Evolutionary conservation across 2,888 invertebrate species (phyloP), one percentile per base, ranked within the genome.

Genomic region (Schizaphis graminum): DNA sequence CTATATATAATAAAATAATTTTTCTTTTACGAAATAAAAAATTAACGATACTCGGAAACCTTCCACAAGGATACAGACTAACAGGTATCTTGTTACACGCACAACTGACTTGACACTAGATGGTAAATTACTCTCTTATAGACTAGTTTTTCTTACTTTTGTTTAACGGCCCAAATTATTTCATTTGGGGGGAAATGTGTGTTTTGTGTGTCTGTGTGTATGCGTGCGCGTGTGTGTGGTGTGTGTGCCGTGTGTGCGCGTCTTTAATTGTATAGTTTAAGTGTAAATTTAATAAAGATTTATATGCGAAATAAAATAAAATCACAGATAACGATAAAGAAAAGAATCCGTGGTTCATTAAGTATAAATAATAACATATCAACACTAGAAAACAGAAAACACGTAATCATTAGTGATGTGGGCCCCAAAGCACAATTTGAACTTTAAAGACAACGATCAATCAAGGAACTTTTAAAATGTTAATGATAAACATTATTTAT

Each of bases 131-230:
- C 86, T 94, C 91, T 90, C 90, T 85, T 94, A 91, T 86, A 87
- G 94, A 94, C 94, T 87, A 94, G 94, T 94, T 94, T 91, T 94
- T 91, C 94, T 94, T 94, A 93, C 85, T 89, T 93, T 93, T 93
- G 86, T 91, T 91, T 91, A 91, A 90, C 90, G 94, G 85, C 86
- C 90, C 90, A 90, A 94, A 94, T 94, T 86, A 86, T 94, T 94
- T 91, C 86, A 86, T 94, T 94, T 94, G 86, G 94, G 94, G 94
- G 93, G 94, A 86, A 94, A 94, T 77, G 90, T 86, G 56, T 87
- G n/a, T 57, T 28, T 35, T 49, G 47, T 35, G 49, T 53, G 87
- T n/a, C 35, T 13, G 87, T 57, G 41, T 86, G 8, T 86, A 13
- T 49, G 87, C 21, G 61, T 16, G 87, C 10, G 87, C 47, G 47